A percentile compares a stretch with the other conserved stretches of the same genome.
Evolutionary conservation across 2,888 invertebrate species (phyloP).

Genomic region (Ctena decussata): DNA sequence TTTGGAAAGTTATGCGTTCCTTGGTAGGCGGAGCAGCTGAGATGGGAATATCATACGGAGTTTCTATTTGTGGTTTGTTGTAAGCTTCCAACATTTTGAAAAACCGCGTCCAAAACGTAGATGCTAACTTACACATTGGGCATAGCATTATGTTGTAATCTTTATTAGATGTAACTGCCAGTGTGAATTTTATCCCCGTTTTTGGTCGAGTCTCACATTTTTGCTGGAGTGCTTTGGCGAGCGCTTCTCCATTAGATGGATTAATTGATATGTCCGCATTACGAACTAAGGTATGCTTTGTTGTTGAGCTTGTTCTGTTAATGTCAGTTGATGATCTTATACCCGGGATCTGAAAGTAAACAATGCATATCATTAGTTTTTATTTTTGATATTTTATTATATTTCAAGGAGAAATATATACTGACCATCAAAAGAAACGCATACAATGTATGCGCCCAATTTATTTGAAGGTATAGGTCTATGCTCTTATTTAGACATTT

Average conservation of each 20-base stretch:
- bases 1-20: slow-evolving; percentile 17
- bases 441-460: no score
- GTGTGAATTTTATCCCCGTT: not conserved
- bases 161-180: slow-evolving; percentile 22
- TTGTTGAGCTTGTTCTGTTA: no score
- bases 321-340: no score
- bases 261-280: not conserved
- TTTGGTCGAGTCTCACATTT: not conserved
- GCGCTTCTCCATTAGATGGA: not conserved
- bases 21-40: slow-evolving; percentile 37
- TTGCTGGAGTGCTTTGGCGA: not conserved
- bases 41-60: slow-evolving; percentile 57
- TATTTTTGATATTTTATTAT: no score
- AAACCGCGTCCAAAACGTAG: slow-evolving; percentile 63
- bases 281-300: not conserved
- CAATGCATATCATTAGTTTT: no score
- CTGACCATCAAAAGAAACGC: no score
- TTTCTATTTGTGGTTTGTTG: not conserved
- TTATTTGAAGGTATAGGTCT: no score
- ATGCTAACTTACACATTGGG: slow-evolving; percentile 62
- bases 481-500: no score
- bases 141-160: slow-evolving; percentile 50
- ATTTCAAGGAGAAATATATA: no score
- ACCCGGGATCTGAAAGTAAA: no score
- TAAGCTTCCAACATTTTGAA: slow-evolving; percentile 38